phyloP scores from a whole-genome alignment of 2,113 vertebrate species.

The Erythrocercus mccallii region DNA sequence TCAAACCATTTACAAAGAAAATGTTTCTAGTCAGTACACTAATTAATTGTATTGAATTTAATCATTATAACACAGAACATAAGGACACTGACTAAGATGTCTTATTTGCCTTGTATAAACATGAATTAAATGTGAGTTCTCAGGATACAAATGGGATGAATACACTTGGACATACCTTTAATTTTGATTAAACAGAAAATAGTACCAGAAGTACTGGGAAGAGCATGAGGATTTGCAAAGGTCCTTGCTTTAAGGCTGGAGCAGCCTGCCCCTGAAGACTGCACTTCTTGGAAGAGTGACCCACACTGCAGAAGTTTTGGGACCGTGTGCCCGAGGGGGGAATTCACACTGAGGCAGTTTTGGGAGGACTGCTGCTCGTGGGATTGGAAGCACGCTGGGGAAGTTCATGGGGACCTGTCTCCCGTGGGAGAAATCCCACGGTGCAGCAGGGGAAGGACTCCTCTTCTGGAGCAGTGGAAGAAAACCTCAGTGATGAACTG shows the following conservation, averaged over 20 bases:
- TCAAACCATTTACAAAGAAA: background rate
- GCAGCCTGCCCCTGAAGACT: background rate
- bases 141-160: background rate
- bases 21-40: background rate
- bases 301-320: background rate
- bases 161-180: background rate
- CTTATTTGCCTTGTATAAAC: background rate
- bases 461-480: background rate
- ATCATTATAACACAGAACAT: background rate
- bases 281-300: background rate
- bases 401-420: background rate
- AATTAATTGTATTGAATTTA: background rate
- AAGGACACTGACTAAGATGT: background rate
- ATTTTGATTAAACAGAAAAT: background rate
- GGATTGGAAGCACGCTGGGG: accelerated
- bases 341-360: accelerated
- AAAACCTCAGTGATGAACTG: background rate
- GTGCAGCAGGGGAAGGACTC: too few species aligned
- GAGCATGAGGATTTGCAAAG: background rate
- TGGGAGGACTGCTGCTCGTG: background rate
- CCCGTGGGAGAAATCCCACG: accelerated
- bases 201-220: background rate
- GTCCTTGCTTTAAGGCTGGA: background rate
- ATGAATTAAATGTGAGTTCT: background rate
- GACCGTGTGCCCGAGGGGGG: too few species aligned